Evolutionary conservation across 1,140 invertebrate species (phyloP), one percentile per base, ranked within the genome.

Genomic region (Drosophila azteca): DNA sequence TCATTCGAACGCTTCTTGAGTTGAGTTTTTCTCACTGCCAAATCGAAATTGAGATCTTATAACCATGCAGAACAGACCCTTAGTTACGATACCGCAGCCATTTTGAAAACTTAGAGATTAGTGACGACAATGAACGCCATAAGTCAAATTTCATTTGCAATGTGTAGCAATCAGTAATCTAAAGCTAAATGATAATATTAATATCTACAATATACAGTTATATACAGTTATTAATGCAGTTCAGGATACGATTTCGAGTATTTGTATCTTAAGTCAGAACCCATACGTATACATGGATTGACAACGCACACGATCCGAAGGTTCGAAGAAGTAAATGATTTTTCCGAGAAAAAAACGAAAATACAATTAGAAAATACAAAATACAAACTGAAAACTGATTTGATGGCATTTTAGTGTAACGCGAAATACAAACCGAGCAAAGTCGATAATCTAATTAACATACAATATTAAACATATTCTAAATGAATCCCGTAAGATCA

Each of bases 1-100:
- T 54, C 22, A 35, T n/a, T 4, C 22, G 26, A 22, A 66, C 15
- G 66, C 66, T 57, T 73, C 65, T 76, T 76, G 39, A 63, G 64
- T 87, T 87, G 51, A 68, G 78, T 82, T 78, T 79, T 87, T 77
- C 75, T 84, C 83, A 88, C 83, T 88, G 83, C 83, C 83, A 88
- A 88, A 71, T 57, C 49, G 45, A 79, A 60, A 81, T 62, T 69
- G 44, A 60, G 31, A 72, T 57, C 55, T 62, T 53, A 44, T 71
- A 29, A 77, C 13, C 58, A 73, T 43, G 62, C 54, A 66, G 49
- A 62, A 44, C 7, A 31, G 77, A 64, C 54, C 60, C 46, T 59
- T 52, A 64, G 46, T 79, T 59, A 62, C 55, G 15, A 45, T 59
- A 51, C 55, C 51, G 68, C 61, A 67, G 50, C 44, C 60, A 70